Conservation (phyloP, 1,140 invertebrate genomes). For the Pseudomyrmex gracilis region DNA sequence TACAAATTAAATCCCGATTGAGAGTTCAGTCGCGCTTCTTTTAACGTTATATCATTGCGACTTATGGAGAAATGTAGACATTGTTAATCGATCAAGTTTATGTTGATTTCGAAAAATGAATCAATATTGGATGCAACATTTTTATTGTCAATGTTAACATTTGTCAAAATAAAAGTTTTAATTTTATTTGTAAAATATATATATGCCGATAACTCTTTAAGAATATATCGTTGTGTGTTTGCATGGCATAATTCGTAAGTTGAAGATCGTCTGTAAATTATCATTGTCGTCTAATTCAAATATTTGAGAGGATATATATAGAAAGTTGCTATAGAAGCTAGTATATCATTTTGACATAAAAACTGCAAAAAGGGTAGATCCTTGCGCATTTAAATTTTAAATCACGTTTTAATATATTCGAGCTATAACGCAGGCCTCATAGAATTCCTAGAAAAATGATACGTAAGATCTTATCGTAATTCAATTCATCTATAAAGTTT, state of each 20-base stretch:
- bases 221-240: no score
- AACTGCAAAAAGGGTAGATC: neutral
- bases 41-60: neutral
- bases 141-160: no score
- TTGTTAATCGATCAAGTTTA: neutral
- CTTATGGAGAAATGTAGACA: neutral
- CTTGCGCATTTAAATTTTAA: constrained; percentile 8
- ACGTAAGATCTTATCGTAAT: neutral
- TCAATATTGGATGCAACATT: neutral
- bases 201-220: no score
- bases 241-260: no score
- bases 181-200: no score
- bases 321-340: no score
- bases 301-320: no score
- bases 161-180: no score
- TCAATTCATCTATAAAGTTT: neutral
- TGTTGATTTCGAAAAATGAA: neutral
- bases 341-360: neutral
- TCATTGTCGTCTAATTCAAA: no score
- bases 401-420: neutral
- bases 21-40: neutral
- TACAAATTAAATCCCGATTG: constrained; percentile 6
- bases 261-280: no score
- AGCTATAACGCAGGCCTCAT: neutral
- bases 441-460: neutral